phyloP scores from a whole-genome alignment of 2,797 vertebrate genomes.

The Phoxinus dragarum region DNA sequence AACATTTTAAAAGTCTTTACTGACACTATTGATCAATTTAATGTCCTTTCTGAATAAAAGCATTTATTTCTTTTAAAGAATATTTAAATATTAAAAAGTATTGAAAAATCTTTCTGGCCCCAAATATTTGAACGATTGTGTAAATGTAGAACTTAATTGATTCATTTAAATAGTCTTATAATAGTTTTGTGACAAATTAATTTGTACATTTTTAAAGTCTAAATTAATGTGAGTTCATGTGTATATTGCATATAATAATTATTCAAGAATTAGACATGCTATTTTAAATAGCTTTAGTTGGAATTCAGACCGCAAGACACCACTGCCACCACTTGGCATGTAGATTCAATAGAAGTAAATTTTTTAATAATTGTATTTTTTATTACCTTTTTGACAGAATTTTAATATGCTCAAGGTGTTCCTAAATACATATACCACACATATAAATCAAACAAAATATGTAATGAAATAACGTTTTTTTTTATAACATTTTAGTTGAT shows the following conservation, averaged over 20 bases:
- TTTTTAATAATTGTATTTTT: neutral
- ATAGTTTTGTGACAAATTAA: neutral
- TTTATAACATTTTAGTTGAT: neutral
- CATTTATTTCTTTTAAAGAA: neutral
- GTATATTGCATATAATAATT: neutral
- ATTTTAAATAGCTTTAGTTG: neutral
- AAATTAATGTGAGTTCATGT: neutral
- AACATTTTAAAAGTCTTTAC: neutral
- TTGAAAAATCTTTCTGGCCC: neutral
- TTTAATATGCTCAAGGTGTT: neutral
- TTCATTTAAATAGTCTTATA: neutral
- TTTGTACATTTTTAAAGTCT: neutral
- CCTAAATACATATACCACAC: neutral
- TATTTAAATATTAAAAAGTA: neutral
- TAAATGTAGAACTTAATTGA: neutral
- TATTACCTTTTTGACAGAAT: neutral
- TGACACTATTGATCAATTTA: neutral
- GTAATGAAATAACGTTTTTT: neutral
- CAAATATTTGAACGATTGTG: neutral
- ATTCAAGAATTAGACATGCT: neutral
- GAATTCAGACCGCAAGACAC: neutral
- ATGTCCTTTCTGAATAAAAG: neutral
- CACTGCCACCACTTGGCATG: neutral
- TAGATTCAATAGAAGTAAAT: neutral
- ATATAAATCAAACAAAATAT: constrained; percentile 3